Base-by-base conservation (phyloP, 2,113 vertebrate genomes). In the Polypterus bichir region DNA sequence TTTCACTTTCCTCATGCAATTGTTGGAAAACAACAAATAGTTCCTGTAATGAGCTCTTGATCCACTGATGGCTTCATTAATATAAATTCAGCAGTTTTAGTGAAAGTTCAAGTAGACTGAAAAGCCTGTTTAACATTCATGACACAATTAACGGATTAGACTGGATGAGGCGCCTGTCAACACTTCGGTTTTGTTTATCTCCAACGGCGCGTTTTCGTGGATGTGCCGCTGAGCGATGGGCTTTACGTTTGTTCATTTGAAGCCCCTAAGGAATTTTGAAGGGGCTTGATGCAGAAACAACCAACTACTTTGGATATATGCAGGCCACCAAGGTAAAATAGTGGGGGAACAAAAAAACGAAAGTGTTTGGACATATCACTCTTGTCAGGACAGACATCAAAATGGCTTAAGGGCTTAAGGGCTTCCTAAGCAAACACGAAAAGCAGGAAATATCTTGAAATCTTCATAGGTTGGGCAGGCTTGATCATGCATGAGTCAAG, bases 81-180 rank as follows among this genome's bases (percentile, higher is more conserved):
- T 58, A 58, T 58, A 58, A 58, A 58, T 45, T 45, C 44, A 44
- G 56, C 54, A 64, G 63, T 47, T 59, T 64, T 54, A 6, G n/a
- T 7, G 57, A 65, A 64, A 58, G 51, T 55, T 60, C 46, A 59
- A 60, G 63, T 54, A 59, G 49, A n/a, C 9, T 47, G 49, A 60
- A 65, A 55, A 48, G 57, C 58, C 46, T 55, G 44, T 59, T 59
- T 64, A 64, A 64, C 62, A 59, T 59, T 52, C 8, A 46, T 64
- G 56, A 11, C n/a, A 59, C 56, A 59, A 64, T 58, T 58, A 58
- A 44, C 56, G 44, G 56, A 58, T 58, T 58, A 58, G 46, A 58
- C 44, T 46, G 56, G 56, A 61, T 52, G 60, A 52, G 27, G 10
- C 4, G 60, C 8, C 48, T 44, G 9, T 44, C 60, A 49, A 49